Evolutionary conservation across 2,797 vertebrate species (phyloP), one percentile per base, ranked within the genome.

Genomic region (Antrozous pallidus): DNA sequence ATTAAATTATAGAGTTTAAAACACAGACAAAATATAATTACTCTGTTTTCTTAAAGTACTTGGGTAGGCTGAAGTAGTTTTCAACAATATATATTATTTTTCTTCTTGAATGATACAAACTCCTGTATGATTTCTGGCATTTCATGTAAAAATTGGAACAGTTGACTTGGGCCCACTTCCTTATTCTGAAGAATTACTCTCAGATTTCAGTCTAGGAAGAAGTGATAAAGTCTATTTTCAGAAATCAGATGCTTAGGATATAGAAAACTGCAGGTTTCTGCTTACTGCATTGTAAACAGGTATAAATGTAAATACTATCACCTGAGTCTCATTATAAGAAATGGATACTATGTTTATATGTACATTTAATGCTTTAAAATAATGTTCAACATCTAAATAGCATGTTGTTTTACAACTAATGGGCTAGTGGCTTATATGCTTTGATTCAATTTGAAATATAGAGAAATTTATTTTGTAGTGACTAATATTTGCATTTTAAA

Each of bases 131-230:
- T 63, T 97, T 97, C 96, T 97, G 94, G 74, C 75, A 97, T 97
- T 95, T 96, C 86, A n/a, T 78, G 69, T 80, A 91, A 28, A 28
- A 84, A 97, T 84, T 94, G 88, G 69, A 97, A 95, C 51, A 93
- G 78, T 94, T 98, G 96, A 94, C 93, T 96, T 86, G 95, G 83
- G 96, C 92, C 92, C 91, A 95, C 91, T 97, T 98, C 90, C 69
- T 90, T 96, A 94, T 97, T 96, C 89, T 24, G 85, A 73, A 96
- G 95, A 97, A 97, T 96, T 97, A 91, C 88, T 96, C 80, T 92
- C 96, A 96, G 96, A 97, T 98, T 97, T 96, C 73, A 91, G 36
- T 31, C 71, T 83, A 88, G n/a, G 36, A 86, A 96, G 96, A 96
- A 97, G 69, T 20, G 70, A 96, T 90, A 95, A 95, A 96, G 93